Conservation (phyloP, 2,113 vertebrate genomes). For the Nothobranchius kuhntae region DNA sequence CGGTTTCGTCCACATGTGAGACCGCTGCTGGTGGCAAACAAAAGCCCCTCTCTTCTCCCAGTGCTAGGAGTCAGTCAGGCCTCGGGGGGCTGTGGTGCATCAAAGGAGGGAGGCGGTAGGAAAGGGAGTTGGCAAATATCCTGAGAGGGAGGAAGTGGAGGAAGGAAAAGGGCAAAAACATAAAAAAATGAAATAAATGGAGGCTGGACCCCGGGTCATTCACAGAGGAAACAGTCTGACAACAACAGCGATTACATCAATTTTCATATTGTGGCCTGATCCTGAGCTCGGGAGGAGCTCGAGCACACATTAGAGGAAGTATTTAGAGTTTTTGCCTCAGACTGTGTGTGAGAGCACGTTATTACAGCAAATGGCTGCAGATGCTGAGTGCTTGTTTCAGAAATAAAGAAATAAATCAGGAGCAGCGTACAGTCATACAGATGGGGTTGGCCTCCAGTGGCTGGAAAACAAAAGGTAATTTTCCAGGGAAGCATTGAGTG, state of each 20-base stretch:
- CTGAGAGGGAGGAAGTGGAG: constrained; percentile 17
- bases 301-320: constrained; percentile 45
- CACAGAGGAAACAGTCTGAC: constrained; percentile 50
- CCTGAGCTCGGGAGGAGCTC: constrained; percentile 32
- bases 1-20: constrained; percentile 44
- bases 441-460: constrained; percentile 50
- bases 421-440: constrained; percentile 30
- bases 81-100: constrained; percentile 43
- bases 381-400: constrained; percentile 38
- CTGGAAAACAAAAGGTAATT: constrained; percentile 46
- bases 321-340: constrained; percentile 48
- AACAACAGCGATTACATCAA: constrained; percentile 56
- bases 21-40: constrained; percentile 57
- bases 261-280: constrained; percentile 58
- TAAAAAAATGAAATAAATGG: constrained; percentile 19
- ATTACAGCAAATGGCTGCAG: constrained; percentile 57
- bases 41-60: constrained; percentile 50
- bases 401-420: not conserved
- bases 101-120: constrained; percentile 10
- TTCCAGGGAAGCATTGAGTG: constrained; percentile 29
- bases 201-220: constrained; percentile 33
- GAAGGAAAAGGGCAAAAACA: constrained; percentile 5
- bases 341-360: constrained; percentile 56
- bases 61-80: constrained; percentile 56
- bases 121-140: constrained; percentile 9